Evolutionary conservation across 23 tunicate species (phyloP).

Genomic region (Aplidium turbinatum): DNA sequence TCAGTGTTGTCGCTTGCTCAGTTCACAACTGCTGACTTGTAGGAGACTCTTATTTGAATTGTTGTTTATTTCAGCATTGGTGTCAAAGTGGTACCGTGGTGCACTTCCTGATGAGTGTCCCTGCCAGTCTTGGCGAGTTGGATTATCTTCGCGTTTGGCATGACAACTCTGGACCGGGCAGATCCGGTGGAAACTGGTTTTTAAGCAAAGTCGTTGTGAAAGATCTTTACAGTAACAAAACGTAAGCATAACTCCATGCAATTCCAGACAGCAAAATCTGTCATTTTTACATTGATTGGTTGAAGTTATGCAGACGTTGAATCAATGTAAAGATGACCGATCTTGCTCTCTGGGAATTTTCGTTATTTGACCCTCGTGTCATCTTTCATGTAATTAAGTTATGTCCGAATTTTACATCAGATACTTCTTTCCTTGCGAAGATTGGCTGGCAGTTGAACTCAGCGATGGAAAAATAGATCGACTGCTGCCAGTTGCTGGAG

Average conservation of each 20-base stretch:
- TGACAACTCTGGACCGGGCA: conserved; percentile 50
- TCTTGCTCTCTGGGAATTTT: too few species aligned
- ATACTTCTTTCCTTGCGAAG: conserved; percentile 43
- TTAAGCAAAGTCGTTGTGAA: conserved; percentile 40
- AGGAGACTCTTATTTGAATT: too few species aligned
- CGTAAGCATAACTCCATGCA: too few species aligned
- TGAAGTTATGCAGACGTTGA: too few species aligned
- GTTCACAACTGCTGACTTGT: too few species aligned
- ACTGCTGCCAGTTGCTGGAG: conserved; percentile 49
- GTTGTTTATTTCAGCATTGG: conserved; percentile 44
- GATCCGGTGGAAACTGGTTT: conserved; percentile 45
- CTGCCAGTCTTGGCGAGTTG: conserved; percentile 32
- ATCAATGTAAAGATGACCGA: too few species aligned
- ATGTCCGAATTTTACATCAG: background rate
- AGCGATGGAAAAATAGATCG: conserved; percentile 36
- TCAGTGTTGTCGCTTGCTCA: too few species aligned
- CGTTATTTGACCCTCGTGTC: too few species aligned
- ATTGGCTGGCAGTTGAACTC: conserved; percentile 46
- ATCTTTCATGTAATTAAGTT: too few species aligned
- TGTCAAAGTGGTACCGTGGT: conserved; percentile 30
- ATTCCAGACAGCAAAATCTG: too few species aligned
- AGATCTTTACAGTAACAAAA: conserved; percentile 37
- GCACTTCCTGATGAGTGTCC: conserved; percentile 24
- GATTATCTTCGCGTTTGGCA: conserved; percentile 46
- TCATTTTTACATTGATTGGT: too few species aligned